Base-by-base conservation (phyloP, 2,888 invertebrate species). In the Alviniconcha strummeri region DNA sequence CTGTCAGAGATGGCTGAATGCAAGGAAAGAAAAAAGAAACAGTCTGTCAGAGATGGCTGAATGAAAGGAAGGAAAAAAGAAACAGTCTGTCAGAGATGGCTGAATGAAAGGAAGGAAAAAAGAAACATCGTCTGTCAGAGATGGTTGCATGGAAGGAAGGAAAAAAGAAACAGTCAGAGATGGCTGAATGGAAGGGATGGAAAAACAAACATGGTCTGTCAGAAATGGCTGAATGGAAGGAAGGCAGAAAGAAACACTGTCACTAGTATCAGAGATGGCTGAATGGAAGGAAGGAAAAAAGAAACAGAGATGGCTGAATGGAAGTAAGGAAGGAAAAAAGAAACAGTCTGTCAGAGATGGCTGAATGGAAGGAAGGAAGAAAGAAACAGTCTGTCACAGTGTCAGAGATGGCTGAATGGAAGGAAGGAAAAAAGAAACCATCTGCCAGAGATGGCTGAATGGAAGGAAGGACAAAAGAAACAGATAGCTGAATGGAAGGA, bases 151-250 rank as follows among this genome's bases (percentile, higher is more conserved):
- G 0, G 36, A 36, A 36, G 36, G 36, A 36, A 36, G 52, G 9
- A 36, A 80, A 80, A 56, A 54, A 13, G 15, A 7, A 15, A 36
- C 17, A 76, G 9, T n/a, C 4, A 80, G 13, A 55, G 17, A 69
- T 67, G 17, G 5, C 7, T 4, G 0, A n/a, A 67, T 84, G 93
- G 89, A 97, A 95, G 92, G 95, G 95, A 54, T 96, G 95, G 94
- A 97, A 96, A 86, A 98, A 95, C 84, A 96, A 94, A 93, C 98
- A 97, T 81, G 97, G 97, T 87, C 98, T 96, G 52, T 97, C 98
- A 90, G 97, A 97, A 89, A 36, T 36, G 36, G 36, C 36, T 36
- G 36, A 36, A 36, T 36, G 0, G 36, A 36, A 36, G 36, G 36
- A 36, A 36, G 36, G 74, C 19, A 64, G 3, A 36, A 36, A 36